These are phyloP conservation scores for Dreissena rostriformis DNA, from an alignment of 1,140 invertebrate species.

Conservation along the genomic window DNA sequence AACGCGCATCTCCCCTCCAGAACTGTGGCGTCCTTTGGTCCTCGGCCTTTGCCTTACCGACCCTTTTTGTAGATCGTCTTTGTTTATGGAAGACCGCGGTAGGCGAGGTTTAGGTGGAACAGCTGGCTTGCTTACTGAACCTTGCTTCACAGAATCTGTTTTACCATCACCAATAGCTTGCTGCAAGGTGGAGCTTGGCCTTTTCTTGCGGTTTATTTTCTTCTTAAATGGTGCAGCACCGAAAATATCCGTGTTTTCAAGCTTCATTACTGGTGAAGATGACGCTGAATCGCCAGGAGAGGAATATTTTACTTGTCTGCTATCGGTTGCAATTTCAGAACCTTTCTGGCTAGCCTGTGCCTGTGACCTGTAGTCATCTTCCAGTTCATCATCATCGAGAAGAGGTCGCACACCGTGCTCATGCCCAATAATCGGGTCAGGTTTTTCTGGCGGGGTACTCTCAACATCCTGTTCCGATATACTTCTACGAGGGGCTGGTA, in stretches of 20 bases:
- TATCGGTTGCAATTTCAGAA: neutral
- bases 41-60: neutral
- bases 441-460: constrained; percentile 30
- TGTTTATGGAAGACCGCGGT: constrained; percentile 12
- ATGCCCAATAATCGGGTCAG: constrained; percentile 86
- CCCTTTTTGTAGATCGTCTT: constrained; percentile 16
- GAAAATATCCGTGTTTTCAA: constrained; percentile 76
- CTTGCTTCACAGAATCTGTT: constrained; percentile 24
- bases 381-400: constrained; percentile 90
- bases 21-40: constrained; percentile 13
- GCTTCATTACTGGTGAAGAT: constrained; percentile 56
- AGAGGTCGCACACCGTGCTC: constrained; percentile 90
- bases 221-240: constrained; percentile 79
- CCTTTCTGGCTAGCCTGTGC: neutral
- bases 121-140: constrained; percentile 22
- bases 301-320: neutral
- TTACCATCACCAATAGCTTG: constrained; percentile 41
- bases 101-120: constrained; percentile 48
- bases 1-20: constrained; percentile 43
- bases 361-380: constrained; percentile 80
- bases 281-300: constrained; percentile 12
- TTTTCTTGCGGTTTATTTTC: constrained; percentile 68
- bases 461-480: constrained; percentile 27
- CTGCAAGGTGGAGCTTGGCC: constrained; percentile 59
- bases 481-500: constrained; percentile 18